Evolutionary conservation across 53 echinoderm and acorn worm species (phyloP).

Genomic region (Actinopyga echinites): DNA sequence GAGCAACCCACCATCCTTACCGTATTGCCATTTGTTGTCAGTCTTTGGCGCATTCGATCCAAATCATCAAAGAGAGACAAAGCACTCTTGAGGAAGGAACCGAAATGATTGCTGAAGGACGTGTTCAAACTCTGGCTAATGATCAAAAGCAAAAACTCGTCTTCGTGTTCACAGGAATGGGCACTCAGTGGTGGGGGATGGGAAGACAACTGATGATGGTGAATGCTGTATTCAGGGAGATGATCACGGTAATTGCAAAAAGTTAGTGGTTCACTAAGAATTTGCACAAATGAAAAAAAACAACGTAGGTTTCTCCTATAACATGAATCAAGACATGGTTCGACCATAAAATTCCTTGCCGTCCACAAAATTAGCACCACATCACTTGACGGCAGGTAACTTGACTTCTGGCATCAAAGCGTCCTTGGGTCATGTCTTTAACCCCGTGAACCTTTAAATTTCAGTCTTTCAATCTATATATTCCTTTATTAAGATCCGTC

Average conservation of each 20-base stretch:
- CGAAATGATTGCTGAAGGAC: neutral
- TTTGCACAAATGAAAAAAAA: no score
- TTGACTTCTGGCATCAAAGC: no score
- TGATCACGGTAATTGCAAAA: neutral
- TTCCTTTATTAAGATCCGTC: no score
- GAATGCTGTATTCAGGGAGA: neutral
- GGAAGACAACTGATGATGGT: conserved; percentile 21
- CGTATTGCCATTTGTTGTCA: neutral
- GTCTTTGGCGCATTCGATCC: neutral
- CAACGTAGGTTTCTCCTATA: no score
- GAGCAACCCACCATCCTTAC: conserved; percentile 23
- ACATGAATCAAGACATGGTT: no score
- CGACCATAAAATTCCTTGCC: no score
- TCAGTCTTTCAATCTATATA: no score
- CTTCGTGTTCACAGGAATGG: conserved; percentile 57
- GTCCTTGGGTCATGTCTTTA: no score
- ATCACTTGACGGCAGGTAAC: no score
- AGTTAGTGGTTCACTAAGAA: no score
- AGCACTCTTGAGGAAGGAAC: neutral
- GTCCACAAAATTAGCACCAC: no score
- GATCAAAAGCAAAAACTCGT: neutral
- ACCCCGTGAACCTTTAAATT: no score
- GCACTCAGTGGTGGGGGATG: conserved; percentile 48
- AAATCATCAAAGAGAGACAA: neutral
- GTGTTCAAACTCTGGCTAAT: neutral